Percentiles rank a stretch among this genome's conserved stretches.
phyloP scores from a whole-genome alignment of 2,113 vertebrate species.

The Microcebus ravelobensis region DNA sequence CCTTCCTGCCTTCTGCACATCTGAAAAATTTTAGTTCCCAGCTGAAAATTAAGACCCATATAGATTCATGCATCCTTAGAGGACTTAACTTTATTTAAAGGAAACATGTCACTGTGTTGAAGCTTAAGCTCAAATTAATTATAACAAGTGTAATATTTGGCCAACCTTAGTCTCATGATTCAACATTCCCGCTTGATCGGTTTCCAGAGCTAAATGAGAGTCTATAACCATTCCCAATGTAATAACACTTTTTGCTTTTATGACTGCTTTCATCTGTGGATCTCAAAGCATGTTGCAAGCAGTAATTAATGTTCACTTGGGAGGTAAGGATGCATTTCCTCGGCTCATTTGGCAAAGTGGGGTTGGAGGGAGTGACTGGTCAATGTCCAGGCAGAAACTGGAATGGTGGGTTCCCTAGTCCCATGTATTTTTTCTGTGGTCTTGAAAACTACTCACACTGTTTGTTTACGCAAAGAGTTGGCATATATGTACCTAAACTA shows the following conservation, averaged over 20 bases:
- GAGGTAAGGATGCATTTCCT: constrained; percentile 48
- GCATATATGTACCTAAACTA: neutral
- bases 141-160: constrained; percentile 72
- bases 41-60: constrained; percentile 54
- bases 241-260: constrained; percentile 73
- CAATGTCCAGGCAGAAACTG: constrained; percentile 33
- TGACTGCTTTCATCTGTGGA: constrained; percentile 76
- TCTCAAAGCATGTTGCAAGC: constrained; percentile 73
- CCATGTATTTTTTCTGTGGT: neutral
- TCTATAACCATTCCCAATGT: constrained; percentile 57
- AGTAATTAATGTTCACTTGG: constrained; percentile 69
- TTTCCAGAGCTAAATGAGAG: constrained; percentile 76
- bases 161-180: constrained; percentile 65
- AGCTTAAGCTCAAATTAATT: constrained; percentile 75
- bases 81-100: constrained; percentile 73
- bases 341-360: constrained; percentile 33
- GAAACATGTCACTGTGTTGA: constrained; percentile 67
- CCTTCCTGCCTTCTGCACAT: neutral
- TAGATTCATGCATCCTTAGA: constrained; percentile 55
- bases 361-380: neutral
- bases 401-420: neutral
- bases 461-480: neutral
- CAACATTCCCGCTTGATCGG: constrained; percentile 63
- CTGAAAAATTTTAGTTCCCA: constrained; percentile 23
- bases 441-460: neutral